These are phyloP conservation scores for Tribolium madens DNA, from an alignment of 1,140 invertebrate genomes.

Conservation along the genomic window DNA sequence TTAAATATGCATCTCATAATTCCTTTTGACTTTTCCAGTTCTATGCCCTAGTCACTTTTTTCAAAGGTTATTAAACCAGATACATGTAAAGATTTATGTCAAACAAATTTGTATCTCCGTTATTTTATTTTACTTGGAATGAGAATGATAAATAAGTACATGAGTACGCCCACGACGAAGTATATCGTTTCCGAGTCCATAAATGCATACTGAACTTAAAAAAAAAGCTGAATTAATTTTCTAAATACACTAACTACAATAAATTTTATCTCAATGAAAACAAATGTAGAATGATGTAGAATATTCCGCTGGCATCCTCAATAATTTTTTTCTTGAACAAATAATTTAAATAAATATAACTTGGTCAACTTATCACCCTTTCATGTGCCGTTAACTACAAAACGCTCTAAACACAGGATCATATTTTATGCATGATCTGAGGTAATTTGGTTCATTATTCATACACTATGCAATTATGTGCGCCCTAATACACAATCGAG, in stretches of 20 bases:
- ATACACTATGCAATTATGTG: neutral
- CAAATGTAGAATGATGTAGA: neutral
- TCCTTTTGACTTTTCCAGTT: too few relatives aligned
- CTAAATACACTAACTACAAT: neutral
- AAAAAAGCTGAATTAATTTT: neutral
- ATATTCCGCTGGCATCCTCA: neutral
- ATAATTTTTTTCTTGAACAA: too few relatives aligned
- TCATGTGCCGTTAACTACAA: neutral
- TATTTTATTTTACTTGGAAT: neutral
- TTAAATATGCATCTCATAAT: too few relatives aligned
- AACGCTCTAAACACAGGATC: slow-evolving; percentile 1
- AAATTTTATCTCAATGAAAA: neutral
- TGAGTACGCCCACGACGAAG: neutral
- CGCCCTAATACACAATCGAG: slow-evolving; percentile 4
- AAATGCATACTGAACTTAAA: neutral
- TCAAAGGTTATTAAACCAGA: too few relatives aligned
- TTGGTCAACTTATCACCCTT: neutral
- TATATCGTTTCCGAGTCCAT: neutral
- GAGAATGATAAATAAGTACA: neutral
- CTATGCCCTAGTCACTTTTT: too few relatives aligned
- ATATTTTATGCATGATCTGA: slow-evolving; percentile 20
- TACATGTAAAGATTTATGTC: neutral
- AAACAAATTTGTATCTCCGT: neutral
- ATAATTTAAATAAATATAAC: neutral
- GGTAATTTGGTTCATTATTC: slow-evolving; percentile 14